phyloP scores from a whole-genome alignment of 2,888 invertebrate genomes.

The Prosapia bicincta region DNA sequence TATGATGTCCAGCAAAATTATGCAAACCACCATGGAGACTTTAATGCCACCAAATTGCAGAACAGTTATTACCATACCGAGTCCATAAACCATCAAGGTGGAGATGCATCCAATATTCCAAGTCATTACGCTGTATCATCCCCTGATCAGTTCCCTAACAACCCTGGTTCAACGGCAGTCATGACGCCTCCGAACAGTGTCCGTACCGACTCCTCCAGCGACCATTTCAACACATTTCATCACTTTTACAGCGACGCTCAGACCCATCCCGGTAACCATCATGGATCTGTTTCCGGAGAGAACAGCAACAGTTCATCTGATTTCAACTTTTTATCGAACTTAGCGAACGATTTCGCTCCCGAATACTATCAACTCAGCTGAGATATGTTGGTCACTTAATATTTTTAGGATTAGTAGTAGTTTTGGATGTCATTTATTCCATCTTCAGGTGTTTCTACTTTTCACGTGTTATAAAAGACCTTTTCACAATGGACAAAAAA shows the following conservation, averaged over 20 bases:
- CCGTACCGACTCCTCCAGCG: constrained; percentile 56
- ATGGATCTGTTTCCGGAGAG: constrained; percentile 55
- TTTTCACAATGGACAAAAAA: neutral
- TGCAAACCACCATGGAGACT: constrained; percentile 30
- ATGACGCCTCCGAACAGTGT: constrained; percentile 59
- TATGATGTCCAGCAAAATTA: constrained; percentile 47
- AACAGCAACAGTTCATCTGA: constrained; percentile 91
- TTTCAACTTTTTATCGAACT: constrained; percentile 88
- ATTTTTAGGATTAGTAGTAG: neutral
- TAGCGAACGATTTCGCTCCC: constrained; percentile 89
- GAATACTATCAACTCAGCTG: constrained; percentile 80
- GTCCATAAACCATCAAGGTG: constrained; percentile 49
- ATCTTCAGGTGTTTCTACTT: neutral
- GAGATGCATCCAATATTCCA: constrained; percentile 52
- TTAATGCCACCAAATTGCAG: constrained; percentile 48
- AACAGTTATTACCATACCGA: constrained; percentile 53
- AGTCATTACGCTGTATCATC: constrained; percentile 47
- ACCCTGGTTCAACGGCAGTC: constrained; percentile 49
- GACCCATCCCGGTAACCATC: constrained; percentile 42
- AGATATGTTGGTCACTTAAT: constrained; percentile 39
- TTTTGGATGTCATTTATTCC: neutral
- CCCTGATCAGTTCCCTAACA: constrained; percentile 50
- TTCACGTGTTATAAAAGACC: neutral
- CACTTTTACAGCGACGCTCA: constrained; percentile 58
- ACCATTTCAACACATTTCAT: constrained; percentile 66